Evolutionary conservation across 64 coral and sea anemone genomes (phyloP), one percentile per base, ranked within the genome.

Genomic region (Montipora foliosa): DNA sequence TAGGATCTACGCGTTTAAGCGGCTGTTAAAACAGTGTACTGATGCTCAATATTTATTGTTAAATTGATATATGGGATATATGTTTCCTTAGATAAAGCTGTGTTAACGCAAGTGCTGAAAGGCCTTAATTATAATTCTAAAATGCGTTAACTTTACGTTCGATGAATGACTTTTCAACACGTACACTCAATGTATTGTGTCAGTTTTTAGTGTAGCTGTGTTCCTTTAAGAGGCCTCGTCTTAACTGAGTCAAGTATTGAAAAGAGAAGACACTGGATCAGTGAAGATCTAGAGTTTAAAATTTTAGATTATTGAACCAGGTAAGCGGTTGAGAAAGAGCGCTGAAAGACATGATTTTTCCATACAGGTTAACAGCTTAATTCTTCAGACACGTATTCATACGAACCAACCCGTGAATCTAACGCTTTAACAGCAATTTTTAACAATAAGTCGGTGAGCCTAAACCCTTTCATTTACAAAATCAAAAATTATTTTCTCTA

Each of bases 91-190:
- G 68, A 17, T 71, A 71, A 71, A 71, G 68, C 68, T 71, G 68
- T 71, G 68, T 71, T 71, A 71, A 71, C 68, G 22, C 68, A 71
- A 71, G 68, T 71, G 68, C 22, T 71, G 14, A 71, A 71, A 71
- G 68, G 68, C 68, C 68, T 71, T 71, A 71, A 71, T 71, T 71
- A 71, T 71, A 71, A 71, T 71, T 71, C 68, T 71, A 71, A 71
- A 71, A 71, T 71, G 68, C 68, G 68, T 71, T 71, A 13, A 71
- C 17, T 71, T 71, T 71, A 71, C 68, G 12, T 71, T 71, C 68
- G 68, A 71, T 71, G 68, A 71, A 71, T 71, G 68, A 71, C 68
- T 71, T 71, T 71, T 71, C 6, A 71, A 71, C 68, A 71, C 68
- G 5, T 1, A 71, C 68, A 71, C 68, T 16, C 5, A 71, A 71